A percentile compares a stretch with the other conserved stretches of the same genome.
These are phyloP conservation scores for Natator depressus DNA, from an alignment of 2,113 vertebrate species.

Conservation along the genomic window DNA sequence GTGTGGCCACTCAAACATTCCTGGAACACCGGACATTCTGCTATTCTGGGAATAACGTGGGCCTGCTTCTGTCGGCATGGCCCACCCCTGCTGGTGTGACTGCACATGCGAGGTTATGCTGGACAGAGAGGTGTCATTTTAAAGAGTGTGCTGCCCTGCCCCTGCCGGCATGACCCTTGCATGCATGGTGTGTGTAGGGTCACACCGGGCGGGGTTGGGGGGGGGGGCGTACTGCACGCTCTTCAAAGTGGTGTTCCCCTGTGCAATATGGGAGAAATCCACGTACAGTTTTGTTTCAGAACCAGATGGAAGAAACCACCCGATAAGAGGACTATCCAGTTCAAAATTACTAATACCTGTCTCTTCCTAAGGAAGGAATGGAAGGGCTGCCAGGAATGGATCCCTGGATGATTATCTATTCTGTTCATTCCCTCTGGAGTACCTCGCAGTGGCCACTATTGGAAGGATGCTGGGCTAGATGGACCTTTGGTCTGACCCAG, in stretches of 20 bases:
- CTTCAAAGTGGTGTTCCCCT: not conserved
- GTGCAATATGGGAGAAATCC: not conserved
- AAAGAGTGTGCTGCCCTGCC: not conserved
- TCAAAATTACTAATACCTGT: not conserved
- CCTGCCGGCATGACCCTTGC: not conserved
- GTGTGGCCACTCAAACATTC: not conserved
- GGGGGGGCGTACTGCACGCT: too few relatives aligned
- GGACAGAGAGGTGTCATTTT: not conserved
- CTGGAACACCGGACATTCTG: not conserved
- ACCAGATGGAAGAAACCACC: not conserved
- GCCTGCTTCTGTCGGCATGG: not conserved
- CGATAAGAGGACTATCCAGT: not conserved
- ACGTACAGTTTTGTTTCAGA: not conserved
- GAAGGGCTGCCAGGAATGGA: too few relatives aligned
- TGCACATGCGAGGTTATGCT: not conserved
- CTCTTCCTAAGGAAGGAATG: too few relatives aligned
- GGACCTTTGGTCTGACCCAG: too few relatives aligned
- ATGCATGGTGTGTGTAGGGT: too few relatives aligned
- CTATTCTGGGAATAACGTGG: not conserved
- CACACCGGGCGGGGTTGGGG: too few relatives aligned
- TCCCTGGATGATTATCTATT: too few relatives aligned
- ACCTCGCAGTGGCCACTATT: too few relatives aligned
- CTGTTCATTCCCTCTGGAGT: too few relatives aligned
- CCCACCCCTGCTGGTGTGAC: not conserved
- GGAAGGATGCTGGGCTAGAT: too few relatives aligned